These are phyloP conservation scores for Hoplodrina ambigua DNA, from an alignment of 2,888 invertebrate genomes.

Conservation along the genomic window DNA sequence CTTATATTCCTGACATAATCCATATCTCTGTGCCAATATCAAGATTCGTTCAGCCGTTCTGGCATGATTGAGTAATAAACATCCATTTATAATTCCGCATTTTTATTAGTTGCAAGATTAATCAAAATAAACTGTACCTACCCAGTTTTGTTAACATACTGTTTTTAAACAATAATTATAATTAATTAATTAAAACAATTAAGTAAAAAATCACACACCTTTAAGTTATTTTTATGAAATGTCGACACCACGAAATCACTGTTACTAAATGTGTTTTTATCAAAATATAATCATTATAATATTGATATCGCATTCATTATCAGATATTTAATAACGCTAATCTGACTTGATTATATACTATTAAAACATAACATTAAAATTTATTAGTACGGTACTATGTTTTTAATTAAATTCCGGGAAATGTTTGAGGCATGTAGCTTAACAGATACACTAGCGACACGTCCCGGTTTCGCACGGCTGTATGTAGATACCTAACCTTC, in stretches of 20 bases:
- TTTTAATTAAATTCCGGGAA: neutral
- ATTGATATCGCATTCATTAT: conserved; percentile 48
- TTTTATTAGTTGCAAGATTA: no score
- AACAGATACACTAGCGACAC: no score
- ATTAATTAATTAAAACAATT: no score
- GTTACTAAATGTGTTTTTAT: conserved; percentile 54
- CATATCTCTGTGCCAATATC: no score
- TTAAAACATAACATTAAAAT: conserved; percentile 12
- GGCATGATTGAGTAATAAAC: no score
- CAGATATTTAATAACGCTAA: conserved; percentile 42
- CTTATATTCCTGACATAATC: no score
- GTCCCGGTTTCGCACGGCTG: no score
- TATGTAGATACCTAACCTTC: no score
- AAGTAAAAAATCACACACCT: conserved; percentile 35
- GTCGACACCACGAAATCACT: conserved; percentile 57
- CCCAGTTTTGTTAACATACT: neutral
- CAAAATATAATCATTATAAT: conserved; percentile 33
- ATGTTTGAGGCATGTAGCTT: neutral
- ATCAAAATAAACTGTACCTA: neutral
- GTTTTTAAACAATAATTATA: neutral
- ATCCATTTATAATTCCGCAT: no score
- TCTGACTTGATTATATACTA: conserved; percentile 35
- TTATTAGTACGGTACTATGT: neutral
- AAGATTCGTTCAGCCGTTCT: no score
- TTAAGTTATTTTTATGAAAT: conserved; percentile 23